A percentile compares a stretch with the other conserved stretches of the same genome.
phyloP scores from a whole-genome alignment of 2,888 invertebrate species.

The Dysmachus trigonus region DNA sequence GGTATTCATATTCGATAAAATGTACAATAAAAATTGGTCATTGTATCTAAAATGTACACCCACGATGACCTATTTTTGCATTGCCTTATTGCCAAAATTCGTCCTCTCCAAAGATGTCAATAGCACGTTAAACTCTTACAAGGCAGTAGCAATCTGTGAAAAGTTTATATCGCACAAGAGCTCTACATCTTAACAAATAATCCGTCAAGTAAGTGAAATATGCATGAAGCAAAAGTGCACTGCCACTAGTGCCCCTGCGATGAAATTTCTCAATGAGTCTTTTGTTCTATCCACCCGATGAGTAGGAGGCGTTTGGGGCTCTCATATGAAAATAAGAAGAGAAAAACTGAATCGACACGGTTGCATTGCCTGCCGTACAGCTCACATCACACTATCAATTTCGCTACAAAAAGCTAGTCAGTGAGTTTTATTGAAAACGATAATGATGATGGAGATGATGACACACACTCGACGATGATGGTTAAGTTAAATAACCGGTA shows the following conservation, averaged over 20 bases:
- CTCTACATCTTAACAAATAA: neutral
- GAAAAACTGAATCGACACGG: neutral
- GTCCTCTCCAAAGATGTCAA: neutral
- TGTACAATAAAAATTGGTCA: neutral
- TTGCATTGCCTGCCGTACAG: neutral
- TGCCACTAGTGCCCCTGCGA: neutral
- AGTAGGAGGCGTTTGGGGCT: neutral
- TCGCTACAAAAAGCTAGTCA: neutral
- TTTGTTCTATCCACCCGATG: neutral
- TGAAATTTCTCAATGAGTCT: neutral
- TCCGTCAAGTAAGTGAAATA: neutral
- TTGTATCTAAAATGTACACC: neutral
- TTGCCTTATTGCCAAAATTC: neutral
- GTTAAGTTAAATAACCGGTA: constrained; percentile 1
- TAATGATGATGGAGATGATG: constrained; percentile 2
- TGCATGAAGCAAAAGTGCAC: neutral
- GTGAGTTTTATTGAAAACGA: neutral
- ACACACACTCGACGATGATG: constrained; percentile 1
- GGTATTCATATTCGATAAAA: neutral
- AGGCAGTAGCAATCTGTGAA: neutral
- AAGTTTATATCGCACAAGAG: neutral
- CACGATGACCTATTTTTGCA: neutral
- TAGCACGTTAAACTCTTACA: neutral
- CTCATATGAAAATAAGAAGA: neutral
- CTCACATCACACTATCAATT: neutral